phyloP scores from a whole-genome alignment of 2,797 vertebrate genomes.

The Oceanodroma leucorhoa region DNA sequence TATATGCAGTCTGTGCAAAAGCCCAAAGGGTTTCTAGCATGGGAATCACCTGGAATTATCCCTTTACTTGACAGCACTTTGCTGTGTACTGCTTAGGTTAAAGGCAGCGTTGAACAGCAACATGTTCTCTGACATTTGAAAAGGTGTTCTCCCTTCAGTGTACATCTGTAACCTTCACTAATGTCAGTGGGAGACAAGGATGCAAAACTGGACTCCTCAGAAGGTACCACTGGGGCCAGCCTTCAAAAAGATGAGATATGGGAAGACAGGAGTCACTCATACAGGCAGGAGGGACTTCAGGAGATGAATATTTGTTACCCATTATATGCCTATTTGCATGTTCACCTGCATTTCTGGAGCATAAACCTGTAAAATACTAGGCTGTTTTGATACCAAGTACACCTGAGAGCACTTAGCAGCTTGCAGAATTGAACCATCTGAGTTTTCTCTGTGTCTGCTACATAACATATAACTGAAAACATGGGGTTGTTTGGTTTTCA shows the following conservation, averaged over 20 bases:
- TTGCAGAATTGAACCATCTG: neutral
- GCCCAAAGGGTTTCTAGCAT: neutral
- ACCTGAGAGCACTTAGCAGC: neutral
- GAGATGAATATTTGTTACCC: neutral
- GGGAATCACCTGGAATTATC: neutral
- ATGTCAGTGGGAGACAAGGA: neutral
- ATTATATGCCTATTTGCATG: neutral
- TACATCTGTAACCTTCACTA: neutral
- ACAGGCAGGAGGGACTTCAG: neutral
- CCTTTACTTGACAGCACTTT: neutral
- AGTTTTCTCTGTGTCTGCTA: neutral
- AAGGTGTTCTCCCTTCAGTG: neutral
- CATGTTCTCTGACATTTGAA: neutral
- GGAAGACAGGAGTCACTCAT: neutral
- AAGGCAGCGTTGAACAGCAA: neutral
- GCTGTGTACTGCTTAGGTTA: neutral
- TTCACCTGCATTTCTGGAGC: neutral
- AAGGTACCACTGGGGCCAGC: neutral
- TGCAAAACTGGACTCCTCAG: slow-evolving; percentile 8
- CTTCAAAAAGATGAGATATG: neutral
- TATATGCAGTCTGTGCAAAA: neutral
- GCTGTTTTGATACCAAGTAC: neutral
- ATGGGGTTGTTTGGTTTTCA: neutral
- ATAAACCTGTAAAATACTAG: neutral
- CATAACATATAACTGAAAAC: neutral